phyloP scores from a whole-genome alignment of 2,888 invertebrate genomes.

The Noctua janthe region DNA sequence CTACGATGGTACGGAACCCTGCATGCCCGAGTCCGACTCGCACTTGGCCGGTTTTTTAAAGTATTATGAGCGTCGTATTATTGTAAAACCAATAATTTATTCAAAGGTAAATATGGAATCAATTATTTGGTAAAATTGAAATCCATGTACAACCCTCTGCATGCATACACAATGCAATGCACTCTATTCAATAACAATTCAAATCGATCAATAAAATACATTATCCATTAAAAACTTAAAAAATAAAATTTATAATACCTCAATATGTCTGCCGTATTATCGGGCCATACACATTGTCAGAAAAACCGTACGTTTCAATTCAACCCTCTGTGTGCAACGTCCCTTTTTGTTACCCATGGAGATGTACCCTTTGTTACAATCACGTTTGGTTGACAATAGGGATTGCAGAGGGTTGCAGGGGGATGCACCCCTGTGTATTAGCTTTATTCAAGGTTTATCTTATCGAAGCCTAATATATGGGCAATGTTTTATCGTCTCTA shows the following conservation, averaged over 20 bases:
- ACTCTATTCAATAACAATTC: constrained; percentile 18
- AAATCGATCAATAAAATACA: constrained; percentile 27
- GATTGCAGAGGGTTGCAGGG: constrained; percentile 64
- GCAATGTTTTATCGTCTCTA: constrained; percentile 52
- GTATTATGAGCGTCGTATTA: not conserved
- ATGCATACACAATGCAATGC: not conserved
- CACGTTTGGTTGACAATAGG: constrained; percentile 81
- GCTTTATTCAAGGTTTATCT: constrained; percentile 67
- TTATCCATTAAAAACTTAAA: constrained; percentile 21
- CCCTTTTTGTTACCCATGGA: constrained; percentile 79
- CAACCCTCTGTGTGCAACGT: constrained; percentile 70
- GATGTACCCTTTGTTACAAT: constrained; percentile 83
- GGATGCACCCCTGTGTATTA: constrained; percentile 71
- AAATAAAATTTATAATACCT: constrained; percentile 23
- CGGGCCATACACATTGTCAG: constrained; percentile 76
- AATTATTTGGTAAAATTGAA: not conserved
- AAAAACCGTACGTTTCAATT: constrained; percentile 80
- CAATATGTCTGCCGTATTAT: constrained; percentile 72
- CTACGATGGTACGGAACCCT: too few relatives aligned
- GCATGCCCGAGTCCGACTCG: too few relatives aligned
- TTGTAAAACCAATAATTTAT: not conserved
- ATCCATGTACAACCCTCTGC: too few relatives aligned
- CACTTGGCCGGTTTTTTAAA: not conserved
- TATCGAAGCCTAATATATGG: constrained; percentile 67
- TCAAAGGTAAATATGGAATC: not conserved